These are phyloP conservation scores for Plestiodon gilberti DNA, from an alignment of 2,113 vertebrate genomes.

Conservation along the genomic window DNA sequence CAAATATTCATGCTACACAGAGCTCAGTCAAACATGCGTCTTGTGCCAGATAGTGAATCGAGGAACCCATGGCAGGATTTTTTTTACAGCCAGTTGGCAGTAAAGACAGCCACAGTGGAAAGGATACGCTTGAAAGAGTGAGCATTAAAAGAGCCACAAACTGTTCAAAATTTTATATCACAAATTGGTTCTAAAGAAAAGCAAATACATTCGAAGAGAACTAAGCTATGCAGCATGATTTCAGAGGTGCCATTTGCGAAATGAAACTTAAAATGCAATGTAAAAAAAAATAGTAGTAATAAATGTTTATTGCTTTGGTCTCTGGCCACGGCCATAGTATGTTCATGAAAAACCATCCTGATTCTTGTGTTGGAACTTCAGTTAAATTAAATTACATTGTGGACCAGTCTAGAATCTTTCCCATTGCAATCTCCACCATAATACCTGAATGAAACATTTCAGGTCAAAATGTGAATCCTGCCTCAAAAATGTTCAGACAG, in stretches of 20 bases:
- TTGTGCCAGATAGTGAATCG: constrained; percentile 26
- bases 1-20: constrained; percentile 31
- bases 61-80: constrained; percentile 36
- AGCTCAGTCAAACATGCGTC: constrained; percentile 37
- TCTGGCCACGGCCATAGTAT: not conserved
- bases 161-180: not conserved
- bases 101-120: constrained; percentile 29
- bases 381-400: not conserved
- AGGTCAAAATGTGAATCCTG: not conserved
- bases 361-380: too few relatives aligned
- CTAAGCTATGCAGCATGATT: not conserved
- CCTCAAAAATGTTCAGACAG: not conserved
- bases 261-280: not conserved
- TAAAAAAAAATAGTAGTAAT: too few relatives aligned
- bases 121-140: constrained; percentile 22
- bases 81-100: constrained; percentile 9
- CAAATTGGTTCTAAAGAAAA: not conserved
- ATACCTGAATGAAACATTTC: not conserved
- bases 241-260: not conserved
- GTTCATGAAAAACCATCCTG: too few relatives aligned
- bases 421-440: not conserved
- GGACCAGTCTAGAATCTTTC: not conserved
- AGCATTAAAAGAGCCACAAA: constrained; percentile 23
- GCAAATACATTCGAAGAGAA: constrained; percentile 28
- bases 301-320: constrained; percentile 18